Conservation (phyloP, 2,797 vertebrate species). For the Menidia menidia region DNA sequence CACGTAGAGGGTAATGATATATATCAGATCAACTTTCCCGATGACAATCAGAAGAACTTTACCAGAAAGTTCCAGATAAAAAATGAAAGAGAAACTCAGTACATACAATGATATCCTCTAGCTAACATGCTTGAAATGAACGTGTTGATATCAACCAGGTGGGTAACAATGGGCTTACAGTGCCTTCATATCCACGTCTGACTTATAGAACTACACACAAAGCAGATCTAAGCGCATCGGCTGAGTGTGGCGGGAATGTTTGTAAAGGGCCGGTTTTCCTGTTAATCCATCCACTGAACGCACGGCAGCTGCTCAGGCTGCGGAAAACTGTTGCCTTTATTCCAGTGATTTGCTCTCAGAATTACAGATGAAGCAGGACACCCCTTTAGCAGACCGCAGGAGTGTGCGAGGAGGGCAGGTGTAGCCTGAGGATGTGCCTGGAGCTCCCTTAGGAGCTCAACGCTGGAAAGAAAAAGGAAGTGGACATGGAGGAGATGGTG, state of each 20-base stretch:
- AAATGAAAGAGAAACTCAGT: no score
- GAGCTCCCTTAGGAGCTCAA: slow-evolving; percentile 25
- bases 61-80: no score
- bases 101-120: no score
- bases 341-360: slow-evolving; percentile 59
- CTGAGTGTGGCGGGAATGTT: background rate
- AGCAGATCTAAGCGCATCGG: no score
- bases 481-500: slow-evolving; percentile 7
- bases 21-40: no score
- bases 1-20: no score
- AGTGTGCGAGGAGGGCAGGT: slow-evolving; percentile 53
- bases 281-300: slow-evolving; percentile 31
- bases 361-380: slow-evolving; percentile 74
- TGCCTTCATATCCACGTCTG: no score
- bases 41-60: no score
- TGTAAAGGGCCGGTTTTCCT: background rate
- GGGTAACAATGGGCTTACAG: no score
- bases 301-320: background rate
- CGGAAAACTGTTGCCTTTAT: slow-evolving; percentile 21
- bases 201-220: no score
- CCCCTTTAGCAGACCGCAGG: slow-evolving; percentile 63
- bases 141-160: no score
- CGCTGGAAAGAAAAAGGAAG: slow-evolving; percentile 28
- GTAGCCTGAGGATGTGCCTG: slow-evolving; percentile 32
- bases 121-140: no score